Evolutionary conservation across 2,113 vertebrate species (phyloP).

Genomic region (Neogale vison): DNA sequence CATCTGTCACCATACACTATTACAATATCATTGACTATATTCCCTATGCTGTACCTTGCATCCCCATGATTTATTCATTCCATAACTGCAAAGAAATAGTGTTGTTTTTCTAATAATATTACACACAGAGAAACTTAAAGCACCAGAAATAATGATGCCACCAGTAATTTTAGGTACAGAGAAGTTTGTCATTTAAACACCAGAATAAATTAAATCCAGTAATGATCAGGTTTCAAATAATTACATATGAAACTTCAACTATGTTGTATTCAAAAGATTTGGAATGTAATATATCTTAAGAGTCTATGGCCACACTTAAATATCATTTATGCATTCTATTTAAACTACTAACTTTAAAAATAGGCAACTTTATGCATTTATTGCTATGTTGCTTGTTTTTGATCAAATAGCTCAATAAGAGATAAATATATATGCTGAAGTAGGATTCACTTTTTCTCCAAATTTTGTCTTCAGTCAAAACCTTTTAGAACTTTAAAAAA

Average conservation of each 20-base stretch:
- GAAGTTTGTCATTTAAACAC: background rate
- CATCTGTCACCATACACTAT: background rate
- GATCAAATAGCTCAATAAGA: background rate
- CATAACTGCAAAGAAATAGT: background rate
- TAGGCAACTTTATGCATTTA: background rate
- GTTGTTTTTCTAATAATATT: background rate
- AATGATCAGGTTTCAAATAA: background rate
- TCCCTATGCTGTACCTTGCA: background rate
- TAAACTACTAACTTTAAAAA: background rate
- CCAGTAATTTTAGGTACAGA: background rate
- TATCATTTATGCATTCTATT: background rate
- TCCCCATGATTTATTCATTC: background rate
- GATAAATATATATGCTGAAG: background rate
- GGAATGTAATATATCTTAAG: background rate
- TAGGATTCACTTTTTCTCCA: background rate
- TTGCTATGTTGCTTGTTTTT: background rate
- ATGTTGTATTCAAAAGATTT: background rate
- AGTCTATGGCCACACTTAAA: background rate
- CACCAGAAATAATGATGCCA: background rate
- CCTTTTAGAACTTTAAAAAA: conserved; percentile 52
- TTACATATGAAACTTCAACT: background rate
- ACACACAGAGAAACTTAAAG: background rate
- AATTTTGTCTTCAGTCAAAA: conserved; percentile 44
- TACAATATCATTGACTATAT: background rate
- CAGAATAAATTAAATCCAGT: background rate